A percentile compares a stretch with the other conserved stretches of the same genome.
These are phyloP conservation scores for Bubo blakistoni DNA, from an alignment of 2,113 vertebrate species.

Conservation along the genomic window DNA sequence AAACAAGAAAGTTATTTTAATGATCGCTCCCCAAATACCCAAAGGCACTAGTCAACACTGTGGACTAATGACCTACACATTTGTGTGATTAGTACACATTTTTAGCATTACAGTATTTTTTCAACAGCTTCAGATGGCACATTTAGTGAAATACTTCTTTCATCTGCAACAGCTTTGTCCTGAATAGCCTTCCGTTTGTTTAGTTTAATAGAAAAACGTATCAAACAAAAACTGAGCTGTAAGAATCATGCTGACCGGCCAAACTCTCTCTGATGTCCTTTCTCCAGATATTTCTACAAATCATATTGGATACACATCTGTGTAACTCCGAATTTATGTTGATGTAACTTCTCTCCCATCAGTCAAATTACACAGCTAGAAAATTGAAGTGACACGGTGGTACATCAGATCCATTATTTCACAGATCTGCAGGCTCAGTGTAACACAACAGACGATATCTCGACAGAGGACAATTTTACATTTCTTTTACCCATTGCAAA, in stretches of 20 bases:
- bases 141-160: background rate
- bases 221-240: background rate
- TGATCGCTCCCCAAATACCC: constrained; percentile 41
- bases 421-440: background rate
- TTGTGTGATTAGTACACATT: background rate
- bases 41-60: constrained; percentile 64
- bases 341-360: background rate
- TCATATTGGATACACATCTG: background rate
- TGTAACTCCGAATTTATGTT: background rate
- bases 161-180: background rate
- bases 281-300: background rate
- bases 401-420: background rate
- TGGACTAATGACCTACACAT: constrained; percentile 56
- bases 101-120: constrained; percentile 21
- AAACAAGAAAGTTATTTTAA: constrained; percentile 57
- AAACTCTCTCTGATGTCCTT: background rate
- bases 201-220: background rate
- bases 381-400: fast-evolving
- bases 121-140: constrained; percentile 32
- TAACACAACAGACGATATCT: background rate
- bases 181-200: background rate
- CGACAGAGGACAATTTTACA: background rate
- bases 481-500: background rate
- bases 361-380: background rate
- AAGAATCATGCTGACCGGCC: background rate